Conservation (phyloP, 2,797 vertebrate species). For the Cheirogaleus major region DNA sequence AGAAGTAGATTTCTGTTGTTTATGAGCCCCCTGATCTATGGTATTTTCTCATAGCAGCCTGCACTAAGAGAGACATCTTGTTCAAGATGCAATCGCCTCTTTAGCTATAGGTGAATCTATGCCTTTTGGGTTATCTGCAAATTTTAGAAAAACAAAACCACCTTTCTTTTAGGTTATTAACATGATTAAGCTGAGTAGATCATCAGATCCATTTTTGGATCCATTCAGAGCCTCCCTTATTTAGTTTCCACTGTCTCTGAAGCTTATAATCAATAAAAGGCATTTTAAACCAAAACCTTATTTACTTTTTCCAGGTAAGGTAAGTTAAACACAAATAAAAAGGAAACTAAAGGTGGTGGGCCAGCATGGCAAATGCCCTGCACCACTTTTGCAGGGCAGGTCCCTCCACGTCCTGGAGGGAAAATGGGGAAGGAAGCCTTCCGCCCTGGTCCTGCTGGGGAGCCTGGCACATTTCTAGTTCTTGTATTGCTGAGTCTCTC, state of each 20-base stretch:
- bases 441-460: background rate
- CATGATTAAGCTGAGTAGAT: background rate
- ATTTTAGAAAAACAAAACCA: background rate
- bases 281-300: background rate
- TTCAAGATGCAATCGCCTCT: background rate
- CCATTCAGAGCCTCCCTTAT: background rate
- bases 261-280: background rate
- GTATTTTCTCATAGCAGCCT: background rate
- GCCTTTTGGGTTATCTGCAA: background rate
- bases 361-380: background rate
- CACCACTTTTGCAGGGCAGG: background rate
- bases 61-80: background rate
- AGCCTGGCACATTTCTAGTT: background rate
- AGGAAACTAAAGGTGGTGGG: background rate
- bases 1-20: background rate
- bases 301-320: background rate
- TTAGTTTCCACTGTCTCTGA: background rate
- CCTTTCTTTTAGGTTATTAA: conserved; percentile 1
- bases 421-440: background rate
- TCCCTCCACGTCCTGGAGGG: background rate
- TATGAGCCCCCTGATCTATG: background rate
- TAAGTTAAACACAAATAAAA: background rate
- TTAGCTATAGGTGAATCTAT: background rate
- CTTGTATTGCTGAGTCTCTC: background rate
- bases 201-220: background rate